Evolutionary conservation across 2,797 vertebrate species (phyloP), one percentile per base, ranked within the genome.

Genomic region (Myripristis murdjan): DNA sequence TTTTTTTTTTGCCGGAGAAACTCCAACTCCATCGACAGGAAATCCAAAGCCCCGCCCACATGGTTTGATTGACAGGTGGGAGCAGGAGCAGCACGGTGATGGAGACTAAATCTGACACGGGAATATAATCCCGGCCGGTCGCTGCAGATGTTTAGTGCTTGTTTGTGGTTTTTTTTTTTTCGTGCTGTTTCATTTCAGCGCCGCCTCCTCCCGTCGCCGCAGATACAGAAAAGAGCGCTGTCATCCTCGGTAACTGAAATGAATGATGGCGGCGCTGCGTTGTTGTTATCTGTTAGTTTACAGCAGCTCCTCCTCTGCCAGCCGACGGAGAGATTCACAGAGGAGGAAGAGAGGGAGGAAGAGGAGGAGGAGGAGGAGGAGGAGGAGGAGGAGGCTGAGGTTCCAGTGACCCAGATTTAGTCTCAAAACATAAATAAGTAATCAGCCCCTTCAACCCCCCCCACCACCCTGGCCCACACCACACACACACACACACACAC

Each of bases 201-300:
- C n/a, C n/a, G n/a, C n/a, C n/a, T n/a, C n/a, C n/a, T 56, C 59
- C 91, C 64, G 73, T 90, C 87, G 87, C 91, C 90, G 87, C 91
- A 90, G 90, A 85, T 83, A 81, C 81, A 78, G 90, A 89, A 92
- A 93, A 91, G 91, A 87, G 86, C 46, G 82, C 63, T 90, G 93
- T 93, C 93, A 94, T 96, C 93, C 91, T 93, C 57, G 83, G 95
- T 96, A 96, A 96, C 96, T 97, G 93, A 96, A 95, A 95, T 96
- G 95, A 96, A 95, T 93, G 92, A 93, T 94, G 95, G 93, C 94
- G 92, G 93, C 75, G 89, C 89, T 75, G 93, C 82, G 89, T 90
- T 87, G 93, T 94, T 95, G 92, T 91, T 91, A 91, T 91, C 94
- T 92, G 93, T 20, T 93, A 94, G 94, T 96, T 94, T 72, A 92